Conservation (phyloP, 2,113 vertebrate species). For the Meriones unguiculatus region DNA sequence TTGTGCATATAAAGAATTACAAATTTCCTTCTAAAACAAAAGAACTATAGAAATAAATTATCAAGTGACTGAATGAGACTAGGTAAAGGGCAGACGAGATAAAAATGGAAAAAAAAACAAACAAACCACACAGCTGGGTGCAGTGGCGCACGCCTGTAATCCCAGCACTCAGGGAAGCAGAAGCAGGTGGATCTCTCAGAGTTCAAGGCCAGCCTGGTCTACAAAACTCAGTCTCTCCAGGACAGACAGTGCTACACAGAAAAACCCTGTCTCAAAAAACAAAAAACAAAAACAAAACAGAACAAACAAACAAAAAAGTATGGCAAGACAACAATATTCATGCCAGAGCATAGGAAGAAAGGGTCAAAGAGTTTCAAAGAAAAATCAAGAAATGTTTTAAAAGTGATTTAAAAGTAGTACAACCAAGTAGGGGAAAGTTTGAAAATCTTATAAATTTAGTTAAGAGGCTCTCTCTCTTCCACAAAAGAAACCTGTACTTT, state of each 20-base stretch:
- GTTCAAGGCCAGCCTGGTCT: too few species aligned
- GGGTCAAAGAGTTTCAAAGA: background rate
- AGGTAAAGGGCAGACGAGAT: background rate
- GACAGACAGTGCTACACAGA: too few species aligned
- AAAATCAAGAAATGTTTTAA: background rate
- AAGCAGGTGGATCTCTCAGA: too few species aligned
- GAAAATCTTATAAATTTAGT: background rate
- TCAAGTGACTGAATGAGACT: background rate
- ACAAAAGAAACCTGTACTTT: background rate
- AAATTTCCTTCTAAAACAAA: conserved; percentile 36
- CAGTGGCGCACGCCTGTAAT: too few species aligned
- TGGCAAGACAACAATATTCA: background rate
- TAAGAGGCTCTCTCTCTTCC: background rate
- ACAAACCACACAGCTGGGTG: too few species aligned
- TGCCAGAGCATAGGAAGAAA: background rate
- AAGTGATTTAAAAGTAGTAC: background rate
- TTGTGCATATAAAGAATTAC: background rate
- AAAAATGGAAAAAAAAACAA: too few species aligned
- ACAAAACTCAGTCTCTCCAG: too few species aligned
- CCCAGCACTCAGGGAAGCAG: too few species aligned
- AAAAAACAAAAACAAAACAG: too few species aligned
- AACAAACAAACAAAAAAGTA: background rate
- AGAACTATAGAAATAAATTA: background rate
- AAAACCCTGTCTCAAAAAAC: too few species aligned
- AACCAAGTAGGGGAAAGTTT: background rate